Conservation (phyloP, 2,797 vertebrate species). For the Mormyrops attenuatus region DNA sequence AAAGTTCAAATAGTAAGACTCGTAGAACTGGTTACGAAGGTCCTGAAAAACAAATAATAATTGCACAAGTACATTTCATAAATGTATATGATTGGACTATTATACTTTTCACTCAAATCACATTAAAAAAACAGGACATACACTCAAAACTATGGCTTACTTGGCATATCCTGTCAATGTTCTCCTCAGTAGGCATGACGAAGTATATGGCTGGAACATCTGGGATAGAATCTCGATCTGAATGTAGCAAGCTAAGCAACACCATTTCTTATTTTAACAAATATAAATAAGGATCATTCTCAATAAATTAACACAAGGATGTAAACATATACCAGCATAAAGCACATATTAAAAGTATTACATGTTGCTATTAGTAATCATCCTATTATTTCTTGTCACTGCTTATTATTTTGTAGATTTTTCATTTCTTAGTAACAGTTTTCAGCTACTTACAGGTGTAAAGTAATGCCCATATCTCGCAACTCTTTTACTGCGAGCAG, state of each 20-base stretch:
- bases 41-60: slow-evolving; percentile 61
- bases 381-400: not conserved
- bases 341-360: not conserved
- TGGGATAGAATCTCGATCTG: slow-evolving; percentile 90
- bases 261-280: not conserved
- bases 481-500: slow-evolving; percentile 92
- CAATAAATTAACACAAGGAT: not conserved
- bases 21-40: slow-evolving; percentile 89
- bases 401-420: not conserved
- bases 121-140: not conserved
- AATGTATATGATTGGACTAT: not conserved
- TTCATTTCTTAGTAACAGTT: not conserved
- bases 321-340: not conserved
- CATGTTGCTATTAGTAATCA: not conserved
- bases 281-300: not conserved
- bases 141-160: slow-evolving; percentile 48
- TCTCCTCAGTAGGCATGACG: slow-evolving; percentile 96
- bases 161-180: slow-evolving; percentile 94
- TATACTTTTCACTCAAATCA: not conserved
- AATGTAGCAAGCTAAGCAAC: slow-evolving; percentile 77
- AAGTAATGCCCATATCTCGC: slow-evolving; percentile 94
- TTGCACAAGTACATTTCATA: not conserved
- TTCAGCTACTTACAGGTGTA: slow-evolving; percentile 78
- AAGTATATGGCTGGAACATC: slow-evolving; percentile 96
- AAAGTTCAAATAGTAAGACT: slow-evolving; percentile 95